A percentile compares a stretch with the other conserved stretches of the same genome.
phyloP scores from a whole-genome alignment of 2,888 invertebrate species.

The Oasisia sp. region DNA sequence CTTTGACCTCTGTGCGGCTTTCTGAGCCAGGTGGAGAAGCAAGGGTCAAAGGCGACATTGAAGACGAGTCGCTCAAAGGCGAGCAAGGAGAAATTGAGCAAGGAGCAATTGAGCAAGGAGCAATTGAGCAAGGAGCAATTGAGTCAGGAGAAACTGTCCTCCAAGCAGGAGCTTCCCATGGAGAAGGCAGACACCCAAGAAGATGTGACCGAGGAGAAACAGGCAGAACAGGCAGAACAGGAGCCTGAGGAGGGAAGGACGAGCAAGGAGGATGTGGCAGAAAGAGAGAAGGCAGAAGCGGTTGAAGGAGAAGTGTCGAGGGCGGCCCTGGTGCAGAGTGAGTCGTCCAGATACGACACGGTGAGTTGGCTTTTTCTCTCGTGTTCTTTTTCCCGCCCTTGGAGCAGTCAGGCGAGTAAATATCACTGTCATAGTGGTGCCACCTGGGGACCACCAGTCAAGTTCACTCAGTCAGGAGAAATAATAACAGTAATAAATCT shows the following conservation, averaged over 20 bases:
- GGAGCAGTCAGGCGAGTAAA: no score
- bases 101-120: background rate
- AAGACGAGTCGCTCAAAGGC: background rate
- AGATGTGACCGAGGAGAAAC: background rate
- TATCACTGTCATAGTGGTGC: no score
- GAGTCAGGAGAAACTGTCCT: background rate
- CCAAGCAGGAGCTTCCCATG: background rate
- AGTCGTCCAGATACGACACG: background rate
- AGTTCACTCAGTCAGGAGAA: no score
- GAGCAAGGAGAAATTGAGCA: background rate
- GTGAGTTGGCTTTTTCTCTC: background rate
- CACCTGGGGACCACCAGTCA: no score
- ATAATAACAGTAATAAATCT: no score
- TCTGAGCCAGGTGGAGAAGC: background rate
- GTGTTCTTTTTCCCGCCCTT: background rate
- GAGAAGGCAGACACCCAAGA: background rate
- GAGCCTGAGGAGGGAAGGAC: background rate
- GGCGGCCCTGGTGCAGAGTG: background rate
- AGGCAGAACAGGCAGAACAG: background rate
- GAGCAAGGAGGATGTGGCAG: constrained; percentile 22
- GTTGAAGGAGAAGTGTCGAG: background rate
- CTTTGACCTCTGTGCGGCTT: background rate
- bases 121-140: background rate
- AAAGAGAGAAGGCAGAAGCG: constrained; percentile 1
- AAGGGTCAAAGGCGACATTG: background rate